Conservation (phyloP, 2,888 invertebrate species). For the Lithosia quadra region DNA sequence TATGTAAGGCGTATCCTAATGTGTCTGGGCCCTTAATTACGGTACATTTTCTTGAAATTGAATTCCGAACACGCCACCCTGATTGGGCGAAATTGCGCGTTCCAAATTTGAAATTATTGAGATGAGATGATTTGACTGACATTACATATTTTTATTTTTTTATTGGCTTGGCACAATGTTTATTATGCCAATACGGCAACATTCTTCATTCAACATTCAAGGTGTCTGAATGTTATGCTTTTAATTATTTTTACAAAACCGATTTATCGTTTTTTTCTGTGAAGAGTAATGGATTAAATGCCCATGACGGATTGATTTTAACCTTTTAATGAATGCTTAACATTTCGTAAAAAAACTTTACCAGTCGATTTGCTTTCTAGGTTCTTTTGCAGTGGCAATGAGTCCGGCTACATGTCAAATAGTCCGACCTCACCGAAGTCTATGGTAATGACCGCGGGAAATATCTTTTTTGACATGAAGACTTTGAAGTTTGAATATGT, state of each 20-base stretch:
- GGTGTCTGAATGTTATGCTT: not conserved
- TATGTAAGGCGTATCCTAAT: not conserved
- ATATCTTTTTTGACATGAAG: slow-evolving; percentile 61
- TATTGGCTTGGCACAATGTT: not conserved
- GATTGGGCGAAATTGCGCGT: slow-evolving; percentile 50
- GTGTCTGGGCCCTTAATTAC: slow-evolving; percentile 24
- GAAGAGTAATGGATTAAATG: slow-evolving; percentile 29
- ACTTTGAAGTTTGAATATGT: slow-evolving; percentile 46
- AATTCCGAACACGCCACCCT: slow-evolving; percentile 39
- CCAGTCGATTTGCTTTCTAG: slow-evolving; percentile 59
- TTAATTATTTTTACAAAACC: slow-evolving; percentile 11
- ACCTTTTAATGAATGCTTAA: slow-evolving; percentile 33
- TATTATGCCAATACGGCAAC: too few relatives aligned
- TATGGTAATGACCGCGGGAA: slow-evolving; percentile 68
- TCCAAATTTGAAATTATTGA: slow-evolving; percentile 44
- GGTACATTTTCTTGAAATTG: slow-evolving; percentile 35
- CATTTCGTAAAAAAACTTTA: slow-evolving; percentile 47
- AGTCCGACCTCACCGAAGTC: slow-evolving; percentile 53
- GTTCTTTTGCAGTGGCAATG: slow-evolving; percentile 58
- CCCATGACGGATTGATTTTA: slow-evolving; percentile 46
- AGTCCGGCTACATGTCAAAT: slow-evolving; percentile 70
- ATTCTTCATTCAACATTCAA: too few relatives aligned
- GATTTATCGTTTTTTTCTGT: slow-evolving; percentile 42
- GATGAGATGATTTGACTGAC: slow-evolving; percentile 19
- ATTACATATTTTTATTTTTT: slow-evolving; percentile 2